Evolutionary conservation across 30 jellyfish, hydroid and myxozoan genomes (phyloP), one percentile per base, ranked within the genome.

Genomic region (Hydractinia symbiolongicarpus): DNA sequence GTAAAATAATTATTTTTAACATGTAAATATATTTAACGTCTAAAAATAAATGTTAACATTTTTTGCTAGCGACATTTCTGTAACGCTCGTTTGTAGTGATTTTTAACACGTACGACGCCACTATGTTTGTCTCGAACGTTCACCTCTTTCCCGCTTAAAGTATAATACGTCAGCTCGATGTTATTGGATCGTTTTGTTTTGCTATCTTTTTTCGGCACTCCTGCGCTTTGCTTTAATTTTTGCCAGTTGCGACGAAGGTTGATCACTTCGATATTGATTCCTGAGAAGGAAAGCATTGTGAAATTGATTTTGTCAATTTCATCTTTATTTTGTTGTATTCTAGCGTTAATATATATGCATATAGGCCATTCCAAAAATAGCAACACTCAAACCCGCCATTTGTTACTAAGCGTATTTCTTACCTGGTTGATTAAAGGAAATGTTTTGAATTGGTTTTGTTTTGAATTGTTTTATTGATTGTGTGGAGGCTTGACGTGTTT

Each of bases 101-200:
- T 64, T 64, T 64, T 64, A 64, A 64, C 16, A 13, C 40, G 40
- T 64, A 51, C 70, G 61, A 30, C 50, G 80, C 40, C 15, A 20
- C 5, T 54, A 9, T 58, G 70, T 71, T 53, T 49, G 21, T 67
- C 83, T 4, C 82, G 52, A 4, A 72, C 72, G 7, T 62, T 54
- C 6, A 90, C 87, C 66, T 90, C 95, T 67, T 81, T 85, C 9
- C 97, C 97, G 53, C 86, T 90, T 14, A 90, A 76, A 10, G 90
- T 90, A 21, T 80, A 81, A 74, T 56, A 89, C 55, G 85, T 76
- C 7, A 84, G 72, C 50, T 72, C 90, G 44, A 57, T 75, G 61
- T 84, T 85, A 52, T 81, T 71, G 67, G 61, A 55, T 15, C 51
- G 9, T 4, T 71, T 71, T 8, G 11, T 17, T 53, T 40, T 71